Base-by-base conservation (phyloP, 2,888 invertebrate species). In the Pseudolycoriella hygida region DNA sequence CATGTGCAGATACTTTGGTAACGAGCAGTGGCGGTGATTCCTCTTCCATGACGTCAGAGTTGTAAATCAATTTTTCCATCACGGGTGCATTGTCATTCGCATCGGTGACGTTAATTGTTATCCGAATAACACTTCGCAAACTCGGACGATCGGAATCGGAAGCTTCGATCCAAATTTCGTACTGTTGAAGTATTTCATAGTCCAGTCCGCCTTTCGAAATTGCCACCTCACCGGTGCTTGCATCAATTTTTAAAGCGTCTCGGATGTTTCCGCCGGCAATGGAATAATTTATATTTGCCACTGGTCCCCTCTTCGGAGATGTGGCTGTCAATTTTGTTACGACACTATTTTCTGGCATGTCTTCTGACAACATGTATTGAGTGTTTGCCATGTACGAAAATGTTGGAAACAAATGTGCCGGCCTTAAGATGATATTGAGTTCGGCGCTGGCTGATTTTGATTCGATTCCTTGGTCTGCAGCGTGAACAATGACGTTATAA, bases 261-360 rank as follows among this genome's bases (percentile, higher is more conserved):
- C 85, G 88, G 3, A 87, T 74, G 60, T 93, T 94, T 3, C 94
- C 94, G n/a, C 93, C 94, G 10, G 89, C 92, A 50, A 94, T 84
- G 20, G 80, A 77, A 58, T 84, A 94, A 48, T 76, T 71, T 47
- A 89, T 68, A 53, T 74, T 73, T 10, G 79, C 80, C 4, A 72
- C 68, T 0, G 77, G 66, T 1, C 82, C 84, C 50, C 74, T 74
- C 59, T 89, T 88, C 0, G 88, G 85, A 0, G 88, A 85, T 3
- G 73, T 73, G 0, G 90, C 90, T 45, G 74, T 73, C 43, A 89
- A 67, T 54, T 77, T 79, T 1, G 86, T 81, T 10, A 93, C 79
- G 5, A 80, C 64, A 55, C 77, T 77, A 1, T 83, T 84, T 58
- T 83, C 80, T 11, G 75, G 71, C 3, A 81, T 79, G 58, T 88